phyloP scores from a whole-genome alignment of 2,888 invertebrate species.

The Amblyteles armatorius region DNA sequence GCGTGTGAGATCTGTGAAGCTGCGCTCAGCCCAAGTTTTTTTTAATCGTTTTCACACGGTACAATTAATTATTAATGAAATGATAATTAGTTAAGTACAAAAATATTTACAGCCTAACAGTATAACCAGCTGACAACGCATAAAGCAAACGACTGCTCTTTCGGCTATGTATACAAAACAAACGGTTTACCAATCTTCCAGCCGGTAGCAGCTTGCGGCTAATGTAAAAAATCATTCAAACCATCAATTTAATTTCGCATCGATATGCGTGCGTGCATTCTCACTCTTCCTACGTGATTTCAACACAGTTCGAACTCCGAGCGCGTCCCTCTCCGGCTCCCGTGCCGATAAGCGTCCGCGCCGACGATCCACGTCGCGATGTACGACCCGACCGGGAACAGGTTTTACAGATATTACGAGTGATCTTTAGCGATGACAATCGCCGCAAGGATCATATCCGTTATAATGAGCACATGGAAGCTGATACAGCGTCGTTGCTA shows the following conservation, averaged over 20 bases:
- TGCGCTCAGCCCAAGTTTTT: neutral
- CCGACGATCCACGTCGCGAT: neutral
- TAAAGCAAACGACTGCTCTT: neutral
- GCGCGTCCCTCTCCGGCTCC: neutral
- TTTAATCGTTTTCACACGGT: neutral
- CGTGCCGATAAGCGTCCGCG: neutral
- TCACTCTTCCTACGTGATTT: neutral
- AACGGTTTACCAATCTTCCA: neutral
- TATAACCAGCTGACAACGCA: neutral
- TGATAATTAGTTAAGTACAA: neutral
- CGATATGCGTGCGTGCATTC: neutral
- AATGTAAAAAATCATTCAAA: neutral
- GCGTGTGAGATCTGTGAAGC: neutral
- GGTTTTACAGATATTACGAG: constrained; percentile 19
- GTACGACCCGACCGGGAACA: constrained; percentile 25
- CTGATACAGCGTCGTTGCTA: constrained; percentile 84
- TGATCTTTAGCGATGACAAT: constrained; percentile 76
- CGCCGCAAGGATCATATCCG: constrained; percentile 73
- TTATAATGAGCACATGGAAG: constrained; percentile 85
- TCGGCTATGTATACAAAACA: neutral
- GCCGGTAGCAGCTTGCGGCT: neutral
- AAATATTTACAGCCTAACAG: neutral
- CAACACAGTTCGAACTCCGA: neutral
- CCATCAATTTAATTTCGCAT: neutral
- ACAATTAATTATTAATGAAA: neutral